Conservation (phyloP, 2,888 invertebrate genomes). For the Eilema sororculum region DNA sequence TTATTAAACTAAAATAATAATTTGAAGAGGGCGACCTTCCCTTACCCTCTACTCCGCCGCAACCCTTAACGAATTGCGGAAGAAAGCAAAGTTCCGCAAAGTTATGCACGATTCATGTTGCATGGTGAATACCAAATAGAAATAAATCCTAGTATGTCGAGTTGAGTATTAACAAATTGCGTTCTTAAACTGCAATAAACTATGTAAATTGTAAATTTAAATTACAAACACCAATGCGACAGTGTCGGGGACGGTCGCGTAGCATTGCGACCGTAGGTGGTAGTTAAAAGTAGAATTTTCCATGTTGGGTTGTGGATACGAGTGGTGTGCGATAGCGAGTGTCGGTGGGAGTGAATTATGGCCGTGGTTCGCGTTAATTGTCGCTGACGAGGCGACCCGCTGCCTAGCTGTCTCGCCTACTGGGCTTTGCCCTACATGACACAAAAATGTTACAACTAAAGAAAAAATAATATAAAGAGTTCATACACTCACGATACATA, state of each 20-base stretch:
- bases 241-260: slow-evolving; percentile 51
- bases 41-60: neutral
- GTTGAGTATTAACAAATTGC: slow-evolving; percentile 76
- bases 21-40: neutral
- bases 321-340: slow-evolving; percentile 61
- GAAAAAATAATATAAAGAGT: neutral
- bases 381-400: slow-evolving; percentile 62
- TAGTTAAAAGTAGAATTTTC: slow-evolving; percentile 69
- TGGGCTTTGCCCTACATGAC: slow-evolving; percentile 40
- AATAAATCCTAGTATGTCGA: slow-evolving; percentile 66
- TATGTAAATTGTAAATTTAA: slow-evolving; percentile 81
- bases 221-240: slow-evolving; percentile 72
- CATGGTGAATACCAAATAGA: slow-evolving; percentile 52
- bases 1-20: slow-evolving; percentile 1
- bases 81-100: slow-evolving; percentile 24
- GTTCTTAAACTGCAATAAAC: slow-evolving; percentile 79
- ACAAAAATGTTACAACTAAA: slow-evolving; percentile 3
- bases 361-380: slow-evolving; percentile 71
- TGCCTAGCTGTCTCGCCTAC: slow-evolving; percentile 38
- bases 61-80: slow-evolving; percentile 1
- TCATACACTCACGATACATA: too few relatives aligned
- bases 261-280: slow-evolving; percentile 58
- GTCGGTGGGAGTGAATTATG: slow-evolving; percentile 73
- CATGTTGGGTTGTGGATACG: slow-evolving; percentile 57
- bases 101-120: slow-evolving; percentile 51